phyloP scores from a whole-genome alignment of 2,888 invertebrate species.

The Reticulitermes lucifugus region DNA sequence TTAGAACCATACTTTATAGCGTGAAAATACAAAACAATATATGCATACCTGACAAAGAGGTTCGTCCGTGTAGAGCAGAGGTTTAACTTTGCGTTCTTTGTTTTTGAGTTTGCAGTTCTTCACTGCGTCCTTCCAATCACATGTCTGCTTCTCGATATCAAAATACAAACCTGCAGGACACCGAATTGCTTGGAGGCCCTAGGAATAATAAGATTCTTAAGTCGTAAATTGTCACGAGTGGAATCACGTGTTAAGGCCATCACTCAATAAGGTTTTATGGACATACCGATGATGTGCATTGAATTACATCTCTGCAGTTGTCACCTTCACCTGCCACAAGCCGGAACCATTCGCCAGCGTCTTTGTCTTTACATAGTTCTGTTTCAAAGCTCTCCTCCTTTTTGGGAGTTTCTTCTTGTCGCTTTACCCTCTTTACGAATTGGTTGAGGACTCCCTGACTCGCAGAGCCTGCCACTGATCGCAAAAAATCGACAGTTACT shows the following conservation, averaged over 20 bases:
- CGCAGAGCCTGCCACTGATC: constrained; percentile 39
- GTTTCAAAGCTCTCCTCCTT: constrained; percentile 90
- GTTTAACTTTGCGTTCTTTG: constrained; percentile 89
- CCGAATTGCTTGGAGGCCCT: constrained; percentile 93
- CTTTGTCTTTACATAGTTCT: constrained; percentile 93
- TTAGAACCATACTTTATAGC: too few relatives aligned
- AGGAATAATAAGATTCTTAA: constrained; percentile 53
- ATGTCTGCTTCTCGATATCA: constrained; percentile 95
- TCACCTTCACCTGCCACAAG: constrained; percentile 90
- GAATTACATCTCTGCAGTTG: constrained; percentile 94
- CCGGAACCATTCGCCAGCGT: constrained; percentile 95
- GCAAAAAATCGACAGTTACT: neutral
- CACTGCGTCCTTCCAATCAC: constrained; percentile 94
- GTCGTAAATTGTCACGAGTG: neutral
- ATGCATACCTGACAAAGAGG: constrained; percentile 75
- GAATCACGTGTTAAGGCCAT: too few relatives aligned
- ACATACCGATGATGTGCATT: constrained; percentile 92
- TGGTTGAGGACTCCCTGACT: constrained; percentile 35
- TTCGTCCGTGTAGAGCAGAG: constrained; percentile 88
- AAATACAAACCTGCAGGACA: constrained; percentile 93
- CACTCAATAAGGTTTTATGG: neutral
- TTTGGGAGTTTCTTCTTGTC: constrained; percentile 73
- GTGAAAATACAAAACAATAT: too few relatives aligned
- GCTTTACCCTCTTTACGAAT: constrained; percentile 48
- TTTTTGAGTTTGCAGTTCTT: constrained; percentile 92